phyloP scores from a whole-genome alignment of 2,113 vertebrate species.

The Macaca fascicularis region DNA sequence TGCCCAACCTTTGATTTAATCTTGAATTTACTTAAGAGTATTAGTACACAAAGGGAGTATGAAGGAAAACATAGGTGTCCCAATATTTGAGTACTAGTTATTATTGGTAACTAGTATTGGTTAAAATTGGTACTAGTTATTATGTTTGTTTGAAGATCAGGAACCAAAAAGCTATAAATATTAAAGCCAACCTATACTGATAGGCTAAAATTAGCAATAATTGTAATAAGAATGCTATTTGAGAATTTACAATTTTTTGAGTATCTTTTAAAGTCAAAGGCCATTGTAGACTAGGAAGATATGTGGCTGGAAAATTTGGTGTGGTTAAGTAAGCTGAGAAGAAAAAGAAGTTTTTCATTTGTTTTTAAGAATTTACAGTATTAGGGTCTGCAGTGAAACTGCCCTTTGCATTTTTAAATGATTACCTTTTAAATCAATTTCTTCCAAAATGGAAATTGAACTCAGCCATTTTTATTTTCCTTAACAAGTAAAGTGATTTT shows the following conservation, averaged over 20 bases:
- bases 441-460: constrained; percentile 27
- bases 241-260: not conserved
- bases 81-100: not conserved
- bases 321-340: not conserved
- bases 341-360: not conserved
- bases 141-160: not conserved
- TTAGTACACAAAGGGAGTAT: not conserved
- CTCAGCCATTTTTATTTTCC: not conserved
- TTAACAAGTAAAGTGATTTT: not conserved
- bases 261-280: not conserved
- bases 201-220: not conserved
- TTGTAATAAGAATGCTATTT: not conserved
- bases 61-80: not conserved
- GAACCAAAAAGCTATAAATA: not conserved
- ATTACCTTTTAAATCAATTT: constrained; percentile 18
- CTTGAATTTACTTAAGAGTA: not conserved
- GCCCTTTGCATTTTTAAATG: not conserved
- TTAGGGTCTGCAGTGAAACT: not conserved
- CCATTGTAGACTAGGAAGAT: not conserved
- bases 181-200: not conserved
- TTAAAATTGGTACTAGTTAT: not conserved
- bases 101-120: no score
- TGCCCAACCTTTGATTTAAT: not conserved
- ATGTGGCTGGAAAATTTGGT: not conserved
- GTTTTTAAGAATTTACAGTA: not conserved